phyloP scores from a whole-genome alignment of 1,140 invertebrate genomes.

The Caenorhabditis latens region DNA sequence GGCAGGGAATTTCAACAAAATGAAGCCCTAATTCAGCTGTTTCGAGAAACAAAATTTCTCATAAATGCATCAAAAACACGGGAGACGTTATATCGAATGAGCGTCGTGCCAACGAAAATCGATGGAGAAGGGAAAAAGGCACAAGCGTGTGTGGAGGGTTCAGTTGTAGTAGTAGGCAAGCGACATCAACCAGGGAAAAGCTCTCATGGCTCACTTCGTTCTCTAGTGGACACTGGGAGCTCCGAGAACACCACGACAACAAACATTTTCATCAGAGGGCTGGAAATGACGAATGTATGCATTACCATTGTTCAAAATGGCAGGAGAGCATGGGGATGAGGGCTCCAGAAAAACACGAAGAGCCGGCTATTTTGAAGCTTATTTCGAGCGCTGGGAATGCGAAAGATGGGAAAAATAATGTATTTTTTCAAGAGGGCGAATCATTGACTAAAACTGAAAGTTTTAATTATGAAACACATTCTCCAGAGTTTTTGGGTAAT shows the following conservation, averaged over 20 bases:
- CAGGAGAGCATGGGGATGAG: neutral
- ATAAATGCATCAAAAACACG: neutral
- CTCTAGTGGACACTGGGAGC: neutral
- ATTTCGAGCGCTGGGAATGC: neutral
- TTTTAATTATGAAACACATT: too few relatives aligned
- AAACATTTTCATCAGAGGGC: neutral
- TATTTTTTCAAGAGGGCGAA: too few relatives aligned
- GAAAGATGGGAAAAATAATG: neutral
- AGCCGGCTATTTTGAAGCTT: constrained; percentile 32
- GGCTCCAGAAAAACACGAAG: neutral
- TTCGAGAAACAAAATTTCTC: neutral
- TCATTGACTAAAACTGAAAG: too few relatives aligned
- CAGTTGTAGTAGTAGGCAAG: constrained; percentile 28
- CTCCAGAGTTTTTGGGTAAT: too few relatives aligned
- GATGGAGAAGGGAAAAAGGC: constrained; percentile 27
- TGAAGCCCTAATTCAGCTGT: neutral
- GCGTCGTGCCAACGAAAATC: constrained; percentile 4
- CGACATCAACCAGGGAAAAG: neutral
- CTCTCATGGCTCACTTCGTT: constrained; percentile 3
- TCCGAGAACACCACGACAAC: constrained; percentile 18
- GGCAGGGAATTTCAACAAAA: neutral
- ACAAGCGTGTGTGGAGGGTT: neutral
- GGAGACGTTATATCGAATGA: neutral
- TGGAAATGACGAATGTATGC: constrained; percentile 41
- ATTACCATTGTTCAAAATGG: constrained; percentile 30